Evolutionary conservation across 2,888 invertebrate species (phyloP), one percentile per base, ranked within the genome.

Genomic region (Azorinus chamasolen): DNA sequence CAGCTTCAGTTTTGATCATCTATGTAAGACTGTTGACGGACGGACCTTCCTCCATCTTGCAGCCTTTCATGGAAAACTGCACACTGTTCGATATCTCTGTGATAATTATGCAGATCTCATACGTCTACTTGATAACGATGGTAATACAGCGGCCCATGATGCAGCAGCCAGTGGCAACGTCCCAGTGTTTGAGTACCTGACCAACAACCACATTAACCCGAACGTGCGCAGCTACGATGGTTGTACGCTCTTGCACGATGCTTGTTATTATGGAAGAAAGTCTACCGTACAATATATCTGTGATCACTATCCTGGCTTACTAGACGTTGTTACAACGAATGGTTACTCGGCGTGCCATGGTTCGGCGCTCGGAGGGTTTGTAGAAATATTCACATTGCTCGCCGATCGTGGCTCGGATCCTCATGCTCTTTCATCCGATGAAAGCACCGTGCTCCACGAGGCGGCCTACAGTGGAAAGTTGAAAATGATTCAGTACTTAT

Each of bases 91-190:
- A 46, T 57, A 78, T 41, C 51, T 82, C 2, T 58, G 68, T 43
- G 2, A 18, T 8, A 45, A 58, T 10, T 61, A 59, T 54, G 63
- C 64, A 20, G 25, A 73, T 12, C 18, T 79, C 16, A 18, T 58
- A 14, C 58, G 55, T 24, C 37, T 53, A 25, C 63, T 59, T 20
- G 82, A 82, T 43, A 39, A 45, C n/a, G 79, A 79, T 41, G 79
- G 79, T 4, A 76, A 82, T 50, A 76, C 82, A 0, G 69, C 58
- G 0, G 78, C 71, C 6, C 82, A 82, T 50, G 76, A 79, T 61
- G 82, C 78, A 16, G 53, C 76, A n/a, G 82, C 82, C 0, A 72
- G 82, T 54, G 82, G 82, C 0, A 69, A 76, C 12, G 63, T 79
- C 16, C 32, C 57, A 0, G 66, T 75, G 6, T 27, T 82, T 5